Base-by-base conservation (phyloP, 2,888 invertebrate species). In the Eretmocerus hayati region DNA sequence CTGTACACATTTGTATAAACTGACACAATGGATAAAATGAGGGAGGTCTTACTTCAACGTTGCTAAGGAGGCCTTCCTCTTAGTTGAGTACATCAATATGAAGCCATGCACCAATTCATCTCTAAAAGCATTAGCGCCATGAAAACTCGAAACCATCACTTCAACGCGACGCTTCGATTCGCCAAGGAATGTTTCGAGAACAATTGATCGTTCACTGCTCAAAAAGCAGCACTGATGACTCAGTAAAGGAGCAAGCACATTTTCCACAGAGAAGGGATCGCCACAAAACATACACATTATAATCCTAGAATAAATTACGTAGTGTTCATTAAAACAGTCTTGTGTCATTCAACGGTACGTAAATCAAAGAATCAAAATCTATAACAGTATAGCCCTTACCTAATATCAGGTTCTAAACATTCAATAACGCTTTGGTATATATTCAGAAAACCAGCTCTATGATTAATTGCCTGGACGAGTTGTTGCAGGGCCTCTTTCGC, bases 241-340 rank as follows among this genome's bases (percentile, higher is more conserved):
- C 48, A 95, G 76, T 51, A 96, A 74, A 1, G 95, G 94, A 15
- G 85, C 85, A 47, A 96, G 76, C 46, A 94, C 89, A 53, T 89
- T 86, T 70, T 93, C 93, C 37, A 91, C 85, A 0, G 89, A 87
- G 68, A 85, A 94, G 2, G 91, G 90, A 72, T 96, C 95, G 44
- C 93, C 94, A 73, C 96, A 96, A 73, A 94, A 92, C 84, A 94
- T 87, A 72, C 93, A 94, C 80, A 96, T 88, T 70, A 89, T 88
- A 71, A 93, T 89, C 62, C 92, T 85, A 59, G 50, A 66, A 63
- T 48, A 56, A 48, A 26, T 23, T 6, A n/a, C n/a, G n/a, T n/a
- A n/a, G n/a, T n/a, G n/a, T n/a, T n/a, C n/a, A n/a, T n/a, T n/a
- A n/a, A n/a, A n/a, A n/a, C n/a, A n/a, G n/a, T n/a, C n/a, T n/a